Percentiles rank a stretch among this genome's conserved stretches.
phyloP scores from a whole-genome alignment of 1,140 invertebrate species.

The Heliconius eleuchia region DNA sequence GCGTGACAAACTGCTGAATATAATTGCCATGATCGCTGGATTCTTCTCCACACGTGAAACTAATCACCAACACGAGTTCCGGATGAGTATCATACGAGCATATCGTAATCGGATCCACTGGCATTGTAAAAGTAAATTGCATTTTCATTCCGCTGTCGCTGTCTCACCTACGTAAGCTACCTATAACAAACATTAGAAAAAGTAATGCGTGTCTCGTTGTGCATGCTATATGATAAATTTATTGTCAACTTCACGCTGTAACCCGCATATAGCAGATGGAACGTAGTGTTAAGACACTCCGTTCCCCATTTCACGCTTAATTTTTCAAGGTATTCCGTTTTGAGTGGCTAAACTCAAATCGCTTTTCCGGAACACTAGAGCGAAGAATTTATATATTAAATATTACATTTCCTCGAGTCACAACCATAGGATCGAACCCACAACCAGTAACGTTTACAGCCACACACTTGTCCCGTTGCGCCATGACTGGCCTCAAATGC shows the following conservation, averaged over 20 bases:
- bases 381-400: no score
- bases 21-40: constrained; percentile 65
- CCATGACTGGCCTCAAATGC: no score
- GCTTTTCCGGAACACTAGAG: no score
- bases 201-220: not conserved
- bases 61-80: constrained; percentile 62
- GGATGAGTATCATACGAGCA: constrained; percentile 49
- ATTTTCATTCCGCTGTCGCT: constrained; percentile 41
- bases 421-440: no score
- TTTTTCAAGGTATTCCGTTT: no score
- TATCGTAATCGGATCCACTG: constrained; percentile 62
- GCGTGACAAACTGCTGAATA: constrained; percentile 57
- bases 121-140: constrained; percentile 56
- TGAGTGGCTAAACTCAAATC: no score
- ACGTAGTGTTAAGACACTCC: no score
- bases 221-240: not conserved
- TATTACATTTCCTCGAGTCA: no score
- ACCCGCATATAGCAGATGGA: no score
- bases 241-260: not conserved
- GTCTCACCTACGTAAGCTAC: constrained; percentile 3
- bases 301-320: no score
- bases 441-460: no score
- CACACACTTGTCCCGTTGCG: no score
- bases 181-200: constrained; percentile 19
- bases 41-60: constrained; percentile 62